Base-by-base conservation (phyloP, 2,113 vertebrate genomes). In the Pseudopodoces humilis region DNA sequence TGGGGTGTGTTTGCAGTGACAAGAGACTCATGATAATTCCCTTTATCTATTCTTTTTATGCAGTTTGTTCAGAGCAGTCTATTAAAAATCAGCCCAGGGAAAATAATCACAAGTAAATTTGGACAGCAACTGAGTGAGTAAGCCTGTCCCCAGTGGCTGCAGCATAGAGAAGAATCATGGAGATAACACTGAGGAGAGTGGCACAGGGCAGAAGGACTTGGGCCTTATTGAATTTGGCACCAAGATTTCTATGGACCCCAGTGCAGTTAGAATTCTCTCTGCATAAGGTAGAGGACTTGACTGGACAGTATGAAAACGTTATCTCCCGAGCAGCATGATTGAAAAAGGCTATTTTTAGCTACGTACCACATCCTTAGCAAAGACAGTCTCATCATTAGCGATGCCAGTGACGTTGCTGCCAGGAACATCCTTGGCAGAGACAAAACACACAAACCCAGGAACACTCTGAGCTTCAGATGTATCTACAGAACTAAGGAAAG, bases 361-460 rank as follows among this genome's bases (percentile, higher is more conserved):
- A 96, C 94, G 44, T 97, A 99, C 99, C 98, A 97, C 90, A 37
- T 97, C 83, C 11, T 98, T 76, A 6, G 99, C 99, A 67, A 99
- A 97, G 85, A 99, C 97, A 0, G 98, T 98, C 95, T 99, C 99
- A 37, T 99, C 99, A 6, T 98, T 96, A 50, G 83, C 55, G 0
- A 97, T 20, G 50, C 99, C 99, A 7, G 98, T 98, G 58, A 65
- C 5, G 21, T 99, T 99, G 79, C 98, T 98, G 37, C 98, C 99
- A 3, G 99, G 98, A 93, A 99, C 65, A 86, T 99, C 99, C 11
- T 97, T 95, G 9, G 98, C 98, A 0, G 99, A 98, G 70, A 99
- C 43, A n/a, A 98, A 99, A 58, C 97, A 97, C 55, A 98, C 97
- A 44, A 99, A 98, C 5, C 99, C 99, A 18, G 99, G 98, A 46